Evolutionary conservation across 2,888 invertebrate genomes (phyloP), one percentile per base, ranked within the genome.

Genomic region (Sinohyriopsis cumingii): DNA sequence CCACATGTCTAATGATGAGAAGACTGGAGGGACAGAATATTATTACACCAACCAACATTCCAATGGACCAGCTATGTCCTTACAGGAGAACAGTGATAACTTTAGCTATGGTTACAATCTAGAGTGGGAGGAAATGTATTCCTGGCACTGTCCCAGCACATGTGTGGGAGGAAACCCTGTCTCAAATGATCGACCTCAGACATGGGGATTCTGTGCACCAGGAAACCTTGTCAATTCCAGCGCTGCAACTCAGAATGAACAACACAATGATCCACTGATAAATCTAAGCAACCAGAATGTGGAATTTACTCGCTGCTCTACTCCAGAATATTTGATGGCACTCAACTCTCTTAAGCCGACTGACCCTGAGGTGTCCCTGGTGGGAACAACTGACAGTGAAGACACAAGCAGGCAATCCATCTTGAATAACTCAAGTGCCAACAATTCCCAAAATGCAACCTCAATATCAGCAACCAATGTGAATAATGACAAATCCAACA

Each of bases 251-350:
- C 7, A 63, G 9, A 19, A 28, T 59, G 45, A 45, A 9, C 74
- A 75, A 54, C 66, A 71, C 22, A 15, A 33, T 12, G 74, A 77
- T 69, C 72, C 72, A 5, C 55, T 73, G 22, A 67, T 66, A n/a
- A 72, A 65, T 53, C 60, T 73, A 20, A 73, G 63, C 64, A 56
- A 22, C 59, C 25, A 63, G 25, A 69, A 63, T 25, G 57, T 67
- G 5, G 82, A 82, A 28, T 67, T 74, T 59, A 71, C 73, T 5
- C 72, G 82, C 7, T 83, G 83, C 59, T 82, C 83, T 0, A 83
- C 83, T 20, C 83, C 83, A 22, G 83, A 83, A 24, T 77, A 75
- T 62, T 59, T 83, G 9, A 71, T 77, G 61, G 76, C 78, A 1
- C 71, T 82, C 0, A 78, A 79, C n/a, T 74, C 78, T 22, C 69